Evolutionary conservation across 2,888 invertebrate species (phyloP).

Genomic region (Heliconius hortense): DNA sequence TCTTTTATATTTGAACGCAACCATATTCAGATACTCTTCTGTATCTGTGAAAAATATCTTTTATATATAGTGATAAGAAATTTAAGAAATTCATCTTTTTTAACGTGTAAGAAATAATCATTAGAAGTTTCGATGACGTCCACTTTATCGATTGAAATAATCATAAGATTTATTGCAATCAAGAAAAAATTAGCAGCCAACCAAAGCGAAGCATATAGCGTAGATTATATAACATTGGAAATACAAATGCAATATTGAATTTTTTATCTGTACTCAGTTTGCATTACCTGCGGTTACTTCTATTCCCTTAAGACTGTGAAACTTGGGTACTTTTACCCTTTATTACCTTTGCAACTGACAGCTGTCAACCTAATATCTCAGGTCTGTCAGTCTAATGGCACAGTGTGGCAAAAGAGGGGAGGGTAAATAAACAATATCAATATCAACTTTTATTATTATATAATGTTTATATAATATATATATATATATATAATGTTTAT

Average conservation of each 20-base stretch:
- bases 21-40: no score
- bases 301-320: conserved; percentile 24
- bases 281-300: conserved; percentile 25
- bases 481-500: no score
- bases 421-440: conserved; percentile 23
- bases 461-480: no score
- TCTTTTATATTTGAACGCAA: no score
- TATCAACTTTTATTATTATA: background rate
- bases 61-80: no score
- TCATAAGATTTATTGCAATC: background rate
- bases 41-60: no score
- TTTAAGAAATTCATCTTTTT: no score
- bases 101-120: no score
- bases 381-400: conserved; percentile 30
- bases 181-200: background rate
- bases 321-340: conserved; percentile 25
- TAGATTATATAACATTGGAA: background rate
- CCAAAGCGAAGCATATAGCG: background rate
- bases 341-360: conserved; percentile 41
- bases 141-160: background rate
- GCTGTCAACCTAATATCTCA: conserved; percentile 39
- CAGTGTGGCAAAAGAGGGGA: conserved; percentile 17
- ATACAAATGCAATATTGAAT: conserved; percentile 9
- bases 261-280: conserved; percentile 16
- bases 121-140: no score